Conservation (phyloP, 2,888 invertebrate species). For the Zaprionus lineosus region DNA sequence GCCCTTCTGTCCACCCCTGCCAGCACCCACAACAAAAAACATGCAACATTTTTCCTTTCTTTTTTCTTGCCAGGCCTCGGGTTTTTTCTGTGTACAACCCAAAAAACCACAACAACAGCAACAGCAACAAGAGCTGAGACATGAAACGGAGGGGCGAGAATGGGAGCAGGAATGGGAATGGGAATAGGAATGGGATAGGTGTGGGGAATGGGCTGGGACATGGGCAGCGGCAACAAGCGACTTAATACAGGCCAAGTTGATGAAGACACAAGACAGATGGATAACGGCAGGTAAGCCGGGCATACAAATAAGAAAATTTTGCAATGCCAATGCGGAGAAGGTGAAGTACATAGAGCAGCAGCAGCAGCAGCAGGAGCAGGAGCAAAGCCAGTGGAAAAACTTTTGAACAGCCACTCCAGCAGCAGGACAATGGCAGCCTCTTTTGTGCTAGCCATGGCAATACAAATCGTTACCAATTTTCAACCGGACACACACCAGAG, state of each 20-base stretch:
- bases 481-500: slow-evolving; percentile 56
- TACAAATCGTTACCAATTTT: slow-evolving; percentile 79
- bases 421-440: slow-evolving; percentile 53
- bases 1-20: too few species aligned
- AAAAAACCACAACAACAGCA: slow-evolving; percentile 18
- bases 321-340: slow-evolving; percentile 21
- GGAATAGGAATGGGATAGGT: background rate
- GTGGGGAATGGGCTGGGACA: background rate
- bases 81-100: slow-evolving; percentile 4
- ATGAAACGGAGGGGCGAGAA: slow-evolving; percentile 24
- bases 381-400: slow-evolving; percentile 41
- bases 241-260: slow-evolving; percentile 74
- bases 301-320: slow-evolving; percentile 75
- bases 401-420: slow-evolving; percentile 56
- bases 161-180: background rate
- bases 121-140: slow-evolving; percentile 37
- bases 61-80: background rate
- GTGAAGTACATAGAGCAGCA: slow-evolving; percentile 22
- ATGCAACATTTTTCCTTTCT: slow-evolving; percentile 36
- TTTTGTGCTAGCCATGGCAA: slow-evolving; percentile 60
- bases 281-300: slow-evolving; percentile 71
- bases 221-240: slow-evolving; percentile 57
- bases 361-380: background rate
- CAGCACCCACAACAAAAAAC: slow-evolving; percentile 19
- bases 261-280: slow-evolving; percentile 77